A percentile compares a stretch with the other conserved stretches of the same genome.
phyloP scores from a whole-genome alignment of 2,113 vertebrate genomes.

The Cynocephalus volans region DNA sequence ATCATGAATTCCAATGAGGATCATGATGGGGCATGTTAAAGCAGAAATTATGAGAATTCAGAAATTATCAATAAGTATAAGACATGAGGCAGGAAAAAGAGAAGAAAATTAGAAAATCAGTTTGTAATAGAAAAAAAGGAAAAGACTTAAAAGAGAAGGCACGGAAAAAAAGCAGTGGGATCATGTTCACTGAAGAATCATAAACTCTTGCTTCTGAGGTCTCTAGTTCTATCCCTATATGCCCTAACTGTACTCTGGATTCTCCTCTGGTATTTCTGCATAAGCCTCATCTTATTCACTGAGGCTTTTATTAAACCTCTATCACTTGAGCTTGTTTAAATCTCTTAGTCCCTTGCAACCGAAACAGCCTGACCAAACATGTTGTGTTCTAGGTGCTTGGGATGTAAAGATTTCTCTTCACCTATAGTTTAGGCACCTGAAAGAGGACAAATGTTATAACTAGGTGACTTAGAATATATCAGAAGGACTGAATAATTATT shows the following conservation, averaged over 20 bases:
- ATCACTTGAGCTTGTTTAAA: background rate
- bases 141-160: background rate
- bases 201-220: background rate
- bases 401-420: background rate
- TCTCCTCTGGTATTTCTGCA: background rate
- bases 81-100: background rate
- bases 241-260: background rate
- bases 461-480: background rate
- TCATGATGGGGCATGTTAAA: background rate
- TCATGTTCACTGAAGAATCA: background rate
- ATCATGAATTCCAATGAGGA: background rate
- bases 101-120: background rate
- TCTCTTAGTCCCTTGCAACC: background rate
- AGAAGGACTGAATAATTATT: background rate
- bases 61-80: background rate
- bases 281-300: background rate
- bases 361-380: background rate
- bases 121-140: background rate
- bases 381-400: background rate
- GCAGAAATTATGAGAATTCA: background rate
- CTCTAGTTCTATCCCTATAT: no score
- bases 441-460: background rate
- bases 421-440: background rate
- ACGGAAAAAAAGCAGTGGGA: background rate
- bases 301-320: slow-evolving; percentile 1